Base-by-base conservation (phyloP, 92 coral and sea anemone species). In the Nematostella vectensis region DNA sequence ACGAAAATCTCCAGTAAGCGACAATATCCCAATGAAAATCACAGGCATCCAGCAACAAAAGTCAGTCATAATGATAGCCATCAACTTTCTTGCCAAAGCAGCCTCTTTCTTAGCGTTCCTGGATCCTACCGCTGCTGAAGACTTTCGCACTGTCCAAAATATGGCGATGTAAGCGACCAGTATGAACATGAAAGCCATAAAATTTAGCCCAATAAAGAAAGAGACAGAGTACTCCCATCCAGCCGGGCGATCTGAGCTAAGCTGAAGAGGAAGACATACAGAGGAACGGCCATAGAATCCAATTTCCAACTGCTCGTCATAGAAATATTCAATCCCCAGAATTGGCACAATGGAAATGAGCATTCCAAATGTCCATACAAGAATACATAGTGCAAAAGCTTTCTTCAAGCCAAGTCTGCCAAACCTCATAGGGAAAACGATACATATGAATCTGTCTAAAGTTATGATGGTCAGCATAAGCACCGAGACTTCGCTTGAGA, bases 151-250 rank as follows among this genome's bases (percentile, higher is more conserved):
- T n/a, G n/a, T n/a, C n/a, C n/a, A n/a, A n/a, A n/a, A n/a, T n/a
- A 79, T 29, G 49, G 55, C 58, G n/a, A n/a, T n/a, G n/a, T n/a
- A n/a, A n/a, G n/a, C n/a, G n/a, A n/a, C n/a, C n/a, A n/a, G n/a
- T n/a, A n/a, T n/a, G n/a, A n/a, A n/a, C n/a, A n/a, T n/a, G n/a
- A n/a, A n/a, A n/a, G n/a, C n/a, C n/a, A n/a, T n/a, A n/a, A n/a
- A n/a, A n/a, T n/a, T n/a, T n/a, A n/a, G n/a, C n/a, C n/a, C n/a
- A 17, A 79, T 74, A 52, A 79, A 79, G 22, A 79, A 54, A 13
- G 71, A 45, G 10, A 74, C 63, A 1, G 81, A 57, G 38, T 73
- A 79, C 50, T 75, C 78, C 60, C 71, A 70, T 2, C 84, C 84
- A 10, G 84, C 63, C 1, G 68, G 72, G 11, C 73, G 36, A 1